Conservation (phyloP, 2,113 vertebrate species). For the Crotalus horridus region DNA sequence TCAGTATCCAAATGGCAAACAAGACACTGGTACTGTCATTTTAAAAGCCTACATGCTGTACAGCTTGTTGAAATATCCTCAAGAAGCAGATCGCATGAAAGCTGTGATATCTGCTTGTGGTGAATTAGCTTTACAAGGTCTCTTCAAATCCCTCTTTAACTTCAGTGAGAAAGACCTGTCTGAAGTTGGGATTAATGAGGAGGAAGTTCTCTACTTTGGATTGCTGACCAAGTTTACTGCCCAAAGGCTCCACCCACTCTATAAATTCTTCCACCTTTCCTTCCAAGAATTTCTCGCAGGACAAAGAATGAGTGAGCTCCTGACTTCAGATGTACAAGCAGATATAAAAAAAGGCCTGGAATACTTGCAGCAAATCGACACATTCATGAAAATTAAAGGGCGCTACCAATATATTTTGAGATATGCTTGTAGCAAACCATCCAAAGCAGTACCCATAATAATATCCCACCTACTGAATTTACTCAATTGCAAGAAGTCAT, state of each 20-base stretch:
- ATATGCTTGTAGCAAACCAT: slow-evolving; percentile 36
- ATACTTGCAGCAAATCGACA: slow-evolving; percentile 56
- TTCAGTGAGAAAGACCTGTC: slow-evolving; percentile 47
- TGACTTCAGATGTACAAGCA: slow-evolving; percentile 45
- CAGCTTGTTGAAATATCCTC: neutral
- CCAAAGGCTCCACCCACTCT: slow-evolving; percentile 54
- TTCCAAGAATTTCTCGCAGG: slow-evolving; percentile 64
- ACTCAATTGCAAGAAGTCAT: slow-evolving; percentile 17
- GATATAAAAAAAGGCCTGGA: slow-evolving; percentile 44
- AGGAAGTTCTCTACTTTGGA: slow-evolving; percentile 42
- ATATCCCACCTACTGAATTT: slow-evolving; percentile 55
- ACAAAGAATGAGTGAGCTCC: slow-evolving; percentile 42
- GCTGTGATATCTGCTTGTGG: slow-evolving; percentile 37
- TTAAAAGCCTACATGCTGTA: slow-evolving; percentile 32
- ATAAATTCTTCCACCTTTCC: slow-evolving; percentile 44
- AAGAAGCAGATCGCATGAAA: slow-evolving; percentile 13
- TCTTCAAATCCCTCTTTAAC: slow-evolving; percentile 50
- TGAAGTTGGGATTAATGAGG: slow-evolving; percentile 37
- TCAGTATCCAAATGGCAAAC: slow-evolving; percentile 5
- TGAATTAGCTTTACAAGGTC: slow-evolving; percentile 50
- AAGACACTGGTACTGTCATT: neutral
- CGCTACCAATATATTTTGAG: slow-evolving; percentile 28
- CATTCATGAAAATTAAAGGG: slow-evolving; percentile 23
- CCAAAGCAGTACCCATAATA: slow-evolving; percentile 42
- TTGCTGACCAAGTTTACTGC: slow-evolving; percentile 61